These are phyloP conservation scores for Argyra leucocephala DNA, from an alignment of 2,888 invertebrate species.

Conservation along the genomic window DNA sequence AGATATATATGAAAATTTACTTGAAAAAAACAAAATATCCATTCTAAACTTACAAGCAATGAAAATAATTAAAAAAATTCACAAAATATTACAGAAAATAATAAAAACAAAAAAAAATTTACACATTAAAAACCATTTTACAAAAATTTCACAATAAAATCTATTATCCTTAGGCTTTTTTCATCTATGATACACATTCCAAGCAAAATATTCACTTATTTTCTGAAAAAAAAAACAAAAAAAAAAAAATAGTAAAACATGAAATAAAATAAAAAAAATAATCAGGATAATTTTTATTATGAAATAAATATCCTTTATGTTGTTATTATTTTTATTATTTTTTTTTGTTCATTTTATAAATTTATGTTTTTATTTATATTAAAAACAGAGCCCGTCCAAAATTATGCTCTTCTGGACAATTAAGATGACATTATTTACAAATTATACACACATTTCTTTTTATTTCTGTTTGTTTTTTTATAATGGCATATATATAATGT, in stretches of 20 bases:
- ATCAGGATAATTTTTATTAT: not conserved
- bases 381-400: not conserved
- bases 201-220: not conserved
- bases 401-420: slow-evolving; percentile 4
- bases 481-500: not conserved
- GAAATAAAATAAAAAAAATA: not conserved
- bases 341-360: not conserved
- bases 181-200: not conserved
- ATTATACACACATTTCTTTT: not conserved
- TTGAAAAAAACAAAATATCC: too few species aligned
- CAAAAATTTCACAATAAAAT: not conserved
- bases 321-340: not conserved
- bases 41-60: too few species aligned
- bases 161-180: not conserved
- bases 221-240: not conserved
- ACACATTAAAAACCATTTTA: too few species aligned
- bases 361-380: not conserved
- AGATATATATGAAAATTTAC: too few species aligned
- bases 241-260: not conserved
- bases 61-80: too few species aligned
- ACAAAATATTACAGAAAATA: too few species aligned
- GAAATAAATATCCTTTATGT: not conserved
- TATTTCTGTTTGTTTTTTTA: too few species aligned
- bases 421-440: slow-evolving; percentile 6
- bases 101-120: too few species aligned